phyloP scores from a whole-genome alignment of 2,888 invertebrate genomes.

The Myopa tessellatipennis region DNA sequence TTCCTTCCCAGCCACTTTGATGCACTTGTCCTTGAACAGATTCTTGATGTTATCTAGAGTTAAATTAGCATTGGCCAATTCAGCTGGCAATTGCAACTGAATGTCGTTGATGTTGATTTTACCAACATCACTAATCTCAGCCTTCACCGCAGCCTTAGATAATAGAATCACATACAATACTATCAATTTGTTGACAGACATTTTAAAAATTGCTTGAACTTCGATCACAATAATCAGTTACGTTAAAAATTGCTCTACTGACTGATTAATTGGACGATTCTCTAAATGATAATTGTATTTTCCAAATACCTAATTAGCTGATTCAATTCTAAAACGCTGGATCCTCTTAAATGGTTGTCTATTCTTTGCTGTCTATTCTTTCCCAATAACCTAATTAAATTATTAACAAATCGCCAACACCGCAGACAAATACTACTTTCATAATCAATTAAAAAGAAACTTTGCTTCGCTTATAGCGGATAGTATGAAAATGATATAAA shows the following conservation, averaged over 20 bases:
- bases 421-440: no score
- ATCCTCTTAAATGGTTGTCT: no score
- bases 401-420: no score
- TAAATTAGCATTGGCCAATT: constrained; percentile 57
- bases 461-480: no score
- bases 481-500: no score
- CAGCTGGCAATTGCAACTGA: constrained; percentile 56
- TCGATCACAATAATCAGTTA: not conserved
- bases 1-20: constrained; percentile 71
- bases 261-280: not conserved
- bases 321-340: no score
- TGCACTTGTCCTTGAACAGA: constrained; percentile 75
- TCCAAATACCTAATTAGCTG: no score
- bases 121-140: constrained; percentile 48
- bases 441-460: no score
- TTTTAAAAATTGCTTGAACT: constrained; percentile 15
- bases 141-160: not conserved
- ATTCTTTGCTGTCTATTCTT: no score
- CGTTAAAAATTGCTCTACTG: not conserved
- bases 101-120: constrained; percentile 56
- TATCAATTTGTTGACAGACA: not conserved
- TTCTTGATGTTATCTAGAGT: constrained; percentile 69
- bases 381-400: no score
- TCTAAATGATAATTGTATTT: no score
- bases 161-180: not conserved